Evolutionary conservation across 2,113 vertebrate genomes (phyloP), one percentile per base, ranked within the genome.

Genomic region (Odobenus rosmarus): DNA sequence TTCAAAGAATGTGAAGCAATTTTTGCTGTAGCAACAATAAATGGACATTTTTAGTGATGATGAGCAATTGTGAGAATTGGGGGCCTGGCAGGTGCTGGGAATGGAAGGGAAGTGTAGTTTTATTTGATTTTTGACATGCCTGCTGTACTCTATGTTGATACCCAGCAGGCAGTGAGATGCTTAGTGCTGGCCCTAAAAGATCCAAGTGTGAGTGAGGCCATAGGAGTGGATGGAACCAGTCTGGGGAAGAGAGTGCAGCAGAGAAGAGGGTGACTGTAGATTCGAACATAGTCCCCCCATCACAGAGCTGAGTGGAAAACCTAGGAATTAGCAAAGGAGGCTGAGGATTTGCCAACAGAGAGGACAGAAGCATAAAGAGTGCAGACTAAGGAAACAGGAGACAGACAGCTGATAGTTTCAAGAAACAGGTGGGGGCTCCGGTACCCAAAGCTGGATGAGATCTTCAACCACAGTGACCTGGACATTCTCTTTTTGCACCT

Each of bases 41-140:
- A 26, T 5, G n/a, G 71, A 82, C 90, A 88, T 84, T 94, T 19
- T 93, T 94, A 49, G 36, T 53, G n/a, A 95, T 7, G 53, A 62
- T 82, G 57, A 91, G 24, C 72, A 69, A 5, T 2, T 57, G 18
- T 82, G 53, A 69, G 64, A 72, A 67, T 2, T 42, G 23, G 62
- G 67, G n/a, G 19, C 18, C 61, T 42, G 64, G 42, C 39, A 11
- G 36, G 42, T 72, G n/a, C 33, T 26, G 4, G 26, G 36, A 31
- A 86, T 64, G 79, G 51, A 77, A 62, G 21, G 16, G 67, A 79
- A 80, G 28, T 24, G n/a, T 39, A 84, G 42, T 23, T 62, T 31
- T 82, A n/a, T 61, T 84, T 67, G 7, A n/a, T 42, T 86, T 86
- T 84, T 18, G 36, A 69, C 39, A 64, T 23, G 36, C 46, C 71